Conservation (phyloP, 2,113 vertebrate species). For the Lycaon pictus region DNA sequence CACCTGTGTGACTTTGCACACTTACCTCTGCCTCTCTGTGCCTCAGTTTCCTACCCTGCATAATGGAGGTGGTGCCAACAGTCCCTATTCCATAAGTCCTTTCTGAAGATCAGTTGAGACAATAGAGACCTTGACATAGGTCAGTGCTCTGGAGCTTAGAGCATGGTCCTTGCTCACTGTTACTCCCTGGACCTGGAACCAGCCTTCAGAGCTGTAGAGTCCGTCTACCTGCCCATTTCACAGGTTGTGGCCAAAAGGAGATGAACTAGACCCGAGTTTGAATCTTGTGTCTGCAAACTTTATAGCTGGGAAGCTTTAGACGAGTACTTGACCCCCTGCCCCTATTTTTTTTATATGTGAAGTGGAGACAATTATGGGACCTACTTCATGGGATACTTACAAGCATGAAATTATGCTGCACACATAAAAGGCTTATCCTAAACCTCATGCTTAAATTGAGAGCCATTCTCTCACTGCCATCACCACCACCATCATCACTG, state of each 20-base stretch:
- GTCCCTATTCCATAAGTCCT: background rate
- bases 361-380: background rate
- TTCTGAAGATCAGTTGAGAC: background rate
- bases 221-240: background rate
- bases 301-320: background rate
- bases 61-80: background rate
- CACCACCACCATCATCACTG: fast-evolving
- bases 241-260: background rate
- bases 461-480: fast-evolving
- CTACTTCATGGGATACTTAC: too few species aligned
- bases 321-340: background rate
- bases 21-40: background rate
- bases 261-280: background rate
- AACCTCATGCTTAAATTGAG: background rate
- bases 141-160: background rate
- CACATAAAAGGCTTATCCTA: background rate
- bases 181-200: fast-evolving
- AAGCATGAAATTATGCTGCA: background rate
- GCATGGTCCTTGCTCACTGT: background rate
- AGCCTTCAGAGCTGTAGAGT: background rate
- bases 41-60: background rate
- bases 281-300: background rate
- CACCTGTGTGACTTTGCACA: background rate
- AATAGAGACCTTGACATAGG: background rate
- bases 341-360: background rate